A percentile compares a stretch with the other conserved stretches of the same genome.
These are phyloP conservation scores for Acrossocheilus fasciatus DNA, from an alignment of 2,797 vertebrate species.

Conservation along the genomic window DNA sequence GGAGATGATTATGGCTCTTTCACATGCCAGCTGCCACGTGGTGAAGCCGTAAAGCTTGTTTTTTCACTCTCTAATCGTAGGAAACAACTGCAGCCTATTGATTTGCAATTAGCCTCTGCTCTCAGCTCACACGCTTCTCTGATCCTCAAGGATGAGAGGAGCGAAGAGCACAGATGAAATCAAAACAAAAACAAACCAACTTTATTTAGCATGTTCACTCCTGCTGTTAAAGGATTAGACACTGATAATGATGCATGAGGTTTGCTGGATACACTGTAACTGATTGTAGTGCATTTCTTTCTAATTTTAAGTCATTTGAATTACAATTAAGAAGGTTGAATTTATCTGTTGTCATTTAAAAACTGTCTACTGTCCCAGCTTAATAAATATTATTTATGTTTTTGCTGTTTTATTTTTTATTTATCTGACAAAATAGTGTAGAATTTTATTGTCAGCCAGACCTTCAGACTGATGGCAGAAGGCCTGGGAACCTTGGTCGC, in stretches of 20 bases:
- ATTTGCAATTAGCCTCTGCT: conserved; percentile 56
- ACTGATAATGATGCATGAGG: neutral
- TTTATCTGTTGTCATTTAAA: neutral
- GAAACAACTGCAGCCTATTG: conserved; percentile 51
- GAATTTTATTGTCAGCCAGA: neutral
- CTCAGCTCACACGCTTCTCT: conserved; percentile 17
- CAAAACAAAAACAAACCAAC: conserved; percentile 38
- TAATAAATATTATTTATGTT: neutral
- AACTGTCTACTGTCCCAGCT: neutral
- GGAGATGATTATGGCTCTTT: conserved; percentile 54
- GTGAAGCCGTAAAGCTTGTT: conserved; percentile 38
- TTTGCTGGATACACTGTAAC: neutral
- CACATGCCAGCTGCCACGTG: conserved; percentile 53
- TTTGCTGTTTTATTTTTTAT: neutral
- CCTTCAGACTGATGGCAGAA: neutral
- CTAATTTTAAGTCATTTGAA: neutral
- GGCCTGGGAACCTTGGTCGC: neutral
- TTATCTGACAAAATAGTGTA: neutral
- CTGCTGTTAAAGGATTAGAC: conserved; percentile 18
- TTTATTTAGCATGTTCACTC: conserved; percentile 21
- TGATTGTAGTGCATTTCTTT: neutral
- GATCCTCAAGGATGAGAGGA: conserved; percentile 25
- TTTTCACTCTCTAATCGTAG: conserved; percentile 42
- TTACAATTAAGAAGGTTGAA: neutral
- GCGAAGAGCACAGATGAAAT: conserved; percentile 18